Base-by-base conservation (phyloP, 1,140 invertebrate species). In the Amphibalanus amphitrite region DNA sequence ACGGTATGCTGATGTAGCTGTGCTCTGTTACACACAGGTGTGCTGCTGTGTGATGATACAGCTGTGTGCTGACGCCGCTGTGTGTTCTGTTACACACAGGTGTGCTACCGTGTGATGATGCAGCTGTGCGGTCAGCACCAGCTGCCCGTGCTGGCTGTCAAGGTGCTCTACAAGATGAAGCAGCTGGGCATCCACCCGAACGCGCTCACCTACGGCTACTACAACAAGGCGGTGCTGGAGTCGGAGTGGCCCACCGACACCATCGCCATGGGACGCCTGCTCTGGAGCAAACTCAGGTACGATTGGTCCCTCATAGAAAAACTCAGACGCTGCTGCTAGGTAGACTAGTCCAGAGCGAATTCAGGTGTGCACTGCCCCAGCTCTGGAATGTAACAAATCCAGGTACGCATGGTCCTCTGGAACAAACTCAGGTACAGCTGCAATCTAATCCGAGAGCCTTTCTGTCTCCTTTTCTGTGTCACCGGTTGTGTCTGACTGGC, bases 71-170 rank as follows among this genome's bases (percentile, higher is more conserved):
- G n/a, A n/a, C n/a, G n/a, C n/a, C n/a, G n/a, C n/a, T n/a, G n/a
- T n/a, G n/a, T 15, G 33, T 6, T 20, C 47, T 59, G 47, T 59
- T 1, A 1, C 47, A 75, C 74, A 59, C 76, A 93, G 90, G 90
- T 98, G 71, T 98, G 95, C 81, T 99, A 98, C 80, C 85, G 97
- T 75, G 91, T 97, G 33, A 91, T 99, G 87, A 97, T 99, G 91
- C 94, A 98, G 81, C 84, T 99, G 3, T 99, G 97, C 82, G 95
- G 96, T 15, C 88, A 93, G 73, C 92, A 97, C 78, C 90, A 91
- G 72, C 85, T 95, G 77, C 97, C 97, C 3, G 88, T 94, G 67
- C 82, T 99, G 74, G 97, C 97, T 8, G 94, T 98, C 0, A 93
- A 95, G 79, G 85, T 98, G 59, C 83, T 98, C 71, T 91, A 93